Conservation (phyloP, 1,140 invertebrate genomes). For the Daktulosphaira vitifoliae region DNA sequence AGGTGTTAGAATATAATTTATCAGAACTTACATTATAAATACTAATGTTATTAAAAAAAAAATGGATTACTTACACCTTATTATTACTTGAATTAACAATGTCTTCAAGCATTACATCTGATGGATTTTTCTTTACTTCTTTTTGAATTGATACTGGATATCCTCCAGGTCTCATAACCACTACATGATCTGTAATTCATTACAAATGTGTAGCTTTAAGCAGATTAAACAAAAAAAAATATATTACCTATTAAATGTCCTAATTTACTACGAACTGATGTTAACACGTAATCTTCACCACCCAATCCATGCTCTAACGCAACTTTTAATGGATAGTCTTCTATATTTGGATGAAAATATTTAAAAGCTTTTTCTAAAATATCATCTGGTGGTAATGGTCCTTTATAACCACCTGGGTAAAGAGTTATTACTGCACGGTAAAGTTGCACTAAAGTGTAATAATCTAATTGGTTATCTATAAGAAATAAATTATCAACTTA, state of each 20-base stretch:
- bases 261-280: constrained; percentile 43
- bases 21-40: too few relatives aligned
- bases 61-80: not conserved
- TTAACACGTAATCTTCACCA: constrained; percentile 45
- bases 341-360: constrained; percentile 35
- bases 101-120: not conserved
- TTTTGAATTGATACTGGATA: constrained; percentile 45
- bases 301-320: constrained; percentile 45
- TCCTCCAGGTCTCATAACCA: constrained; percentile 48
- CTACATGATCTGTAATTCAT: constrained; percentile 47
- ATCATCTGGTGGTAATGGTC: constrained; percentile 42
- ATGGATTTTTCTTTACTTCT: constrained; percentile 10
- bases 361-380: constrained; percentile 37
- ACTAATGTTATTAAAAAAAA: too few relatives aligned
- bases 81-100: not conserved
- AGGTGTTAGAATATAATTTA: too few relatives aligned
- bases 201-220: too few relatives aligned
- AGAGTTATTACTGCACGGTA: constrained; percentile 50
- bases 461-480: not conserved
- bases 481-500: not conserved
- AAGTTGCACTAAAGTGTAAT: constrained; percentile 39
- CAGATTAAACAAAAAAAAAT: too few relatives aligned
- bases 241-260: constrained; percentile 47
- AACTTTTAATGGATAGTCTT: constrained; percentile 42
- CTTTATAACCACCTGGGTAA: constrained; percentile 45